These are phyloP conservation scores for Periphyllus acericola DNA, from an alignment of 2,888 invertebrate genomes.

Conservation along the genomic window DNA sequence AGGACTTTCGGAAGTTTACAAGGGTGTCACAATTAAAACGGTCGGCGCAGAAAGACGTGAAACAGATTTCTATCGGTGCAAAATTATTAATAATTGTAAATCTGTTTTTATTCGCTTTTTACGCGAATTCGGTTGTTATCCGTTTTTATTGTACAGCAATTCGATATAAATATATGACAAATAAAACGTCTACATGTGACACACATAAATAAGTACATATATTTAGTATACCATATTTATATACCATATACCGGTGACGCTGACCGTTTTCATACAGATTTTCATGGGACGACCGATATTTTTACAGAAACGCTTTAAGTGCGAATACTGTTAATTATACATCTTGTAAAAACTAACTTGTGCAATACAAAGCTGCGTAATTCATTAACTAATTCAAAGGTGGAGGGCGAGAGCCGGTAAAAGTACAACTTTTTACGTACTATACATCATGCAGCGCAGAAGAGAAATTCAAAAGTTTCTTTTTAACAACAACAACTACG, in stretches of 20 bases:
- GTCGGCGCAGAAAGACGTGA: neutral
- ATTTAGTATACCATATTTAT: no score
- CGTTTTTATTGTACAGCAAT: neutral
- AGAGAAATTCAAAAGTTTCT: constrained; percentile 3
- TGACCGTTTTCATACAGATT: neutral
- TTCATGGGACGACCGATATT: neutral
- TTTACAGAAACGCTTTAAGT: neutral
- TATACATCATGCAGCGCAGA: neutral
- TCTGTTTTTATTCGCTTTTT: neutral
- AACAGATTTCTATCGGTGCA: neutral
- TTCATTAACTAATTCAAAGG: neutral
- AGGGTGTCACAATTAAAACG: constrained; percentile 45
- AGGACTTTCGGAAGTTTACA: constrained; percentile 41
- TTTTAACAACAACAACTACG: neutral
- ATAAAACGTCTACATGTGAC: no score
- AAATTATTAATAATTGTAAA: neutral
- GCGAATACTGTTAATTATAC: neutral
- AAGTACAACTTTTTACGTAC: neutral
- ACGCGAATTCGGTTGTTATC: neutral
- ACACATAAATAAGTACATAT: no score
- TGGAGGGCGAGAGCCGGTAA: neutral
- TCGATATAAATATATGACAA: neutral
- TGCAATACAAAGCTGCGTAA: neutral
- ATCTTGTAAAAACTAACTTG: neutral
- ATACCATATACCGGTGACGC: no score